Evolutionary conservation across 1,140 invertebrate genomes (phyloP).

Genomic region (Hycleus cichorii): DNA sequence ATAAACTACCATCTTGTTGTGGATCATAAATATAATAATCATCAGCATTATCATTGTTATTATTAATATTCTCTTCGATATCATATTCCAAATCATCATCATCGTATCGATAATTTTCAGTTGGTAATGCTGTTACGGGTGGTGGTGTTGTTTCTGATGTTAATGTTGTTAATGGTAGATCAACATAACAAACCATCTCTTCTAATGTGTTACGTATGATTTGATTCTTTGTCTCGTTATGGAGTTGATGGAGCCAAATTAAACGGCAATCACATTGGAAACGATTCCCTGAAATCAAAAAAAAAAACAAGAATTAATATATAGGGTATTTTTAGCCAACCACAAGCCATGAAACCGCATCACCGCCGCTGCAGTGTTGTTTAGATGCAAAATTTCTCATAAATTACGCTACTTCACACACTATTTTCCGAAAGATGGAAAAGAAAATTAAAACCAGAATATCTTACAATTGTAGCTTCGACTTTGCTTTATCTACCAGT

Average conservation of each 20-base stretch:
- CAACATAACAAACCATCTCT: slow-evolving; percentile 59
- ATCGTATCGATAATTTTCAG: slow-evolving; percentile 26
- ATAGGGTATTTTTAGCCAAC: no score
- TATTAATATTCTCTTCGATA: slow-evolving; percentile 6
- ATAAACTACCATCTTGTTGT: slow-evolving; percentile 26
- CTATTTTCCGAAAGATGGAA: no score
- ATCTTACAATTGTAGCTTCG: no score
- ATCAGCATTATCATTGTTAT: no score
- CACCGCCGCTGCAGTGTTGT: no score
- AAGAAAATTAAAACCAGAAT: no score
- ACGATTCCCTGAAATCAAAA: slow-evolving; percentile 58
- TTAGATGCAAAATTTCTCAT: no score
- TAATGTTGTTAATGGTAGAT: slow-evolving; percentile 25
- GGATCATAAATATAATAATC: slow-evolving; percentile 17
- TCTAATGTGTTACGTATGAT: slow-evolving; percentile 58
- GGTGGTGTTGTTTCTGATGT: neutral
- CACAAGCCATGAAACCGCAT: no score
- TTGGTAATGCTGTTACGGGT: slow-evolving; percentile 4
- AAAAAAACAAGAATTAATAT: no score
- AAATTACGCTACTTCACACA: no score
- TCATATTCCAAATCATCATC: slow-evolving; percentile 29
- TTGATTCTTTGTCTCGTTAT: slow-evolving; percentile 63
- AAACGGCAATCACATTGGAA: slow-evolving; percentile 72
- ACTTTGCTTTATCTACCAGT: no score
- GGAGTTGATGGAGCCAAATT: slow-evolving; percentile 64